These are phyloP conservation scores for Uromys caudimaculatus DNA, from an alignment of 2,797 vertebrate species.

Conservation along the genomic window DNA sequence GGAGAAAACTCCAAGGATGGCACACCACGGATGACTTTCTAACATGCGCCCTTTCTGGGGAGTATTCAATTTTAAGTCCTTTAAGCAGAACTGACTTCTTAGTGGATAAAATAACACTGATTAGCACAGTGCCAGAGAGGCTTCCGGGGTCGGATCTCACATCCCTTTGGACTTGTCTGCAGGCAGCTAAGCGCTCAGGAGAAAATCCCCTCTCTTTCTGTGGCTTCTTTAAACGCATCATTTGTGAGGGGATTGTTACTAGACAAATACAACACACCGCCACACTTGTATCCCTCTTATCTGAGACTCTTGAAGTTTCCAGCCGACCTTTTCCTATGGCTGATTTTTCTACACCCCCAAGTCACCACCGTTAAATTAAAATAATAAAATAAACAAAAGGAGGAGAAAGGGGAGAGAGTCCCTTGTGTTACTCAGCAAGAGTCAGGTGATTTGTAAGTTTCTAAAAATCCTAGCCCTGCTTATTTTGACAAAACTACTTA, in stretches of 20 bases:
- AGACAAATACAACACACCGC: slow-evolving; percentile 60
- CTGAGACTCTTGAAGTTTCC: slow-evolving; percentile 70
- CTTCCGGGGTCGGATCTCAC: slow-evolving; percentile 39
- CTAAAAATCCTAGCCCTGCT: slow-evolving; percentile 78
- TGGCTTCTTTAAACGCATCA: slow-evolving; percentile 47
- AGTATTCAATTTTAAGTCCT: slow-evolving; percentile 36
- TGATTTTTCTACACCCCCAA: slow-evolving; percentile 64
- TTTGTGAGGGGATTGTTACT: slow-evolving; percentile 69
- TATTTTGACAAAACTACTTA: slow-evolving; percentile 83
- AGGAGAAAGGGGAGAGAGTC: not conserved
- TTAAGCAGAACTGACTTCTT: slow-evolving; percentile 65
- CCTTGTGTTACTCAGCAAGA: slow-evolving; percentile 72
- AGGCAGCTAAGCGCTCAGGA: slow-evolving; percentile 56
- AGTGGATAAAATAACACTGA: slow-evolving; percentile 67
- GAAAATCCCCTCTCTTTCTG: slow-evolving; percentile 77
- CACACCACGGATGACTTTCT: slow-evolving; percentile 5
- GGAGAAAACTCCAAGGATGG: slow-evolving; percentile 29
- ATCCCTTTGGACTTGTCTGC: slow-evolving; percentile 43
- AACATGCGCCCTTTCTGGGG: slow-evolving; percentile 12
- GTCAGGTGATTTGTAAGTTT: slow-evolving; percentile 76
- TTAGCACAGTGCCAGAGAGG: slow-evolving; percentile 67
- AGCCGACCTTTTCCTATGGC: slow-evolving; percentile 73
- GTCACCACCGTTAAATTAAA: slow-evolving; percentile 45
- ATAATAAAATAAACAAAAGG: not conserved
- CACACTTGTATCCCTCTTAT: slow-evolving; percentile 59